These are phyloP conservation scores for Drosophila pruinosa DNA, from an alignment of 1,140 invertebrate genomes.

Conservation along the genomic window DNA sequence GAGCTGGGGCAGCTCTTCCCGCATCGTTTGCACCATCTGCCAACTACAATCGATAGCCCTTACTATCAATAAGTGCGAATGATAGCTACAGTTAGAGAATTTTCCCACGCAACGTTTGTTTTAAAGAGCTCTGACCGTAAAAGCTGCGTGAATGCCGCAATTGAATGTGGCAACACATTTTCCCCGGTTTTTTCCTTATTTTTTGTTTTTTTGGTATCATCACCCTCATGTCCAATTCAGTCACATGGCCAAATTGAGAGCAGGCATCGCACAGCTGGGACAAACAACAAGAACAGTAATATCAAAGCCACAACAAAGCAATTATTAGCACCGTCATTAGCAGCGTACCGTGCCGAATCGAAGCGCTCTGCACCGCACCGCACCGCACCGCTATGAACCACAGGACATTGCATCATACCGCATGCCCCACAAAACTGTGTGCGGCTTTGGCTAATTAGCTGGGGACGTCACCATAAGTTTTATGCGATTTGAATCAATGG, in stretches of 20 bases:
- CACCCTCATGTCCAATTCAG: background rate
- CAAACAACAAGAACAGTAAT: conserved; percentile 18
- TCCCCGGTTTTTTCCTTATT: background rate
- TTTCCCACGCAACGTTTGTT: background rate
- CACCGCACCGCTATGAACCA: background rate
- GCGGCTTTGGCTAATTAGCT: conserved; percentile 60
- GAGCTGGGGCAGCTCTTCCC: too few relatives aligned
- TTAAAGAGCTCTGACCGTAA: background rate
- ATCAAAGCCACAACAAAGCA: conserved; percentile 52
- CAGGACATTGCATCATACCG: too few relatives aligned
- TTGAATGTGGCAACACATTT: background rate
- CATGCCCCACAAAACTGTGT: conserved; percentile 1
- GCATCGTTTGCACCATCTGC: background rate
- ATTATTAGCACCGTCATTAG: conserved; percentile 69
- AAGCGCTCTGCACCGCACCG: conserved; percentile 13
- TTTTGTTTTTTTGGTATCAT: background rate
- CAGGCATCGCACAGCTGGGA: conserved; percentile 2
- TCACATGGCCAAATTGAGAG: conserved; percentile 5
- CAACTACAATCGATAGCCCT: background rate
- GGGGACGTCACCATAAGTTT: conserved; percentile 15
- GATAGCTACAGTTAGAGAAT: background rate
- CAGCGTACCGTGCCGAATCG: conserved; percentile 5
- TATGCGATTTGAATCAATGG: conserved; percentile 38
- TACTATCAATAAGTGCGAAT: background rate
- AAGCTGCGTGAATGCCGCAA: too few relatives aligned